Evolutionary conservation across 37 sponge, comb jelly and placozoan species (phyloP).

Genomic region (Halichondria panicea): DNA sequence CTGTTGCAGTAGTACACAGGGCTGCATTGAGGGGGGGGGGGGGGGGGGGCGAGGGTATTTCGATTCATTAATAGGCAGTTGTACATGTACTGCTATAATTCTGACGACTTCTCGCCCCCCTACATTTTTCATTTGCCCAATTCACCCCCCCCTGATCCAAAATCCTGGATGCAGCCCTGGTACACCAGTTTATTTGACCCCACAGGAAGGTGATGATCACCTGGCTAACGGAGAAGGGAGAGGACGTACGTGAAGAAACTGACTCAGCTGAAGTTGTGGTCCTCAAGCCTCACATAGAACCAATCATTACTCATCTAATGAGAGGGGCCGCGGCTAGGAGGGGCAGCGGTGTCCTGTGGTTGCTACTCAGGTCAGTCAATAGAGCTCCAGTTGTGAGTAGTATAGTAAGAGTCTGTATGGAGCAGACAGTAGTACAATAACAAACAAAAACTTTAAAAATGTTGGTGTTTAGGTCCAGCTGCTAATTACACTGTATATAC

Average conservation of each 20-base stretch:
- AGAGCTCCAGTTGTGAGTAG: not conserved
- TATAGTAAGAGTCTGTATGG: not conserved
- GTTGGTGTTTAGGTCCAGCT: too few relatives aligned
- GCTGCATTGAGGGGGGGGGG: too few relatives aligned
- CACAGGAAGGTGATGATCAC: slow-evolving; percentile 20
- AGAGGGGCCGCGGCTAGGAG: not conserved
- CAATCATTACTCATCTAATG: not conserved
- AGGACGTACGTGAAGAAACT: not conserved
- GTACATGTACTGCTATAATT: too few relatives aligned
- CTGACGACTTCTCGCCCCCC: not conserved
- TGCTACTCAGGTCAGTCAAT: slow-evolving; percentile 40
- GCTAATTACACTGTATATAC: too few relatives aligned
- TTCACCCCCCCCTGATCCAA: too few relatives aligned
- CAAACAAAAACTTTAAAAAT: too few relatives aligned
- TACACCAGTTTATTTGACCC: not conserved
- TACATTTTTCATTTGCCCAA: too few relatives aligned
- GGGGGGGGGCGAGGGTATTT: too few relatives aligned
- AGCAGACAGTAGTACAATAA: not conserved
- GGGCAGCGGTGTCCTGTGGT: slow-evolving; percentile 13
- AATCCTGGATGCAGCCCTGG: too few relatives aligned
- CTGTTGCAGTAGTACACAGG: too few relatives aligned
- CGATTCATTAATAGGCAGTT: too few relatives aligned
- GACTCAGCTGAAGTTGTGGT: not conserved
- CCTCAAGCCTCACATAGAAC: not conserved
- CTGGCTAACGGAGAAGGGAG: slow-evolving; percentile 22